phyloP scores from a whole-genome alignment of 2,113 vertebrate genomes.

The Sarotherodon lohbergeri region DNA sequence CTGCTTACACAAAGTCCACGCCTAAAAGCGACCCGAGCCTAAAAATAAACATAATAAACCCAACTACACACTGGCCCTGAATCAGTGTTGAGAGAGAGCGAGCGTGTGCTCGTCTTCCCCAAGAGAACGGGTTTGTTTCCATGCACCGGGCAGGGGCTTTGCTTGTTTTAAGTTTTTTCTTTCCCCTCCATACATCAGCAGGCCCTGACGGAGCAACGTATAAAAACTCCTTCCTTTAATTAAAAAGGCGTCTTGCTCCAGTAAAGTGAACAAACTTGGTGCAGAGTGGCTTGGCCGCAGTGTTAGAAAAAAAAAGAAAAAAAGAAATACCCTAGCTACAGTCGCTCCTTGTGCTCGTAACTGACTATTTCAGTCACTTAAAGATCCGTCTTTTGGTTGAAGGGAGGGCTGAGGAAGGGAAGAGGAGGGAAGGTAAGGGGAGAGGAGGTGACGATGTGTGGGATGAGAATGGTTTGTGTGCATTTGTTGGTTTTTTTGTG shows the following conservation, averaged over 20 bases:
- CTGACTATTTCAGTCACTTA: constrained; percentile 14
- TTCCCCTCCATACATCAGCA: constrained; percentile 17
- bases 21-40: neutral
- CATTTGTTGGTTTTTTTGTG: neutral
- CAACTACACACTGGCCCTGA: constrained; percentile 30
- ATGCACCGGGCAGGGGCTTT: constrained; percentile 2
- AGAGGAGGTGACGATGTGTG: neutral
- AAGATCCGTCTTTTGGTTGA: neutral
- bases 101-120: neutral
- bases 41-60: neutral
- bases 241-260: constrained; percentile 12
- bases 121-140: constrained; percentile 2
- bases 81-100: constrained; percentile 25
- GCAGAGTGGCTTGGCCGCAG: constrained; percentile 12
- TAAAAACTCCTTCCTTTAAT: constrained; percentile 1
- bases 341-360: neutral
- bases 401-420: neutral
- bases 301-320: neutral
- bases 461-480: constrained; percentile 22
- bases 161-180: neutral
- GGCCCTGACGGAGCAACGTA: constrained; percentile 29
- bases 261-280: constrained; percentile 48
- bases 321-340: constrained; percentile 1
- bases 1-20: neutral
- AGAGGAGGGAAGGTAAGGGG: neutral